These are phyloP conservation scores for Meiosimyza platycephala DNA, from an alignment of 2,888 invertebrate species.

Conservation along the genomic window DNA sequence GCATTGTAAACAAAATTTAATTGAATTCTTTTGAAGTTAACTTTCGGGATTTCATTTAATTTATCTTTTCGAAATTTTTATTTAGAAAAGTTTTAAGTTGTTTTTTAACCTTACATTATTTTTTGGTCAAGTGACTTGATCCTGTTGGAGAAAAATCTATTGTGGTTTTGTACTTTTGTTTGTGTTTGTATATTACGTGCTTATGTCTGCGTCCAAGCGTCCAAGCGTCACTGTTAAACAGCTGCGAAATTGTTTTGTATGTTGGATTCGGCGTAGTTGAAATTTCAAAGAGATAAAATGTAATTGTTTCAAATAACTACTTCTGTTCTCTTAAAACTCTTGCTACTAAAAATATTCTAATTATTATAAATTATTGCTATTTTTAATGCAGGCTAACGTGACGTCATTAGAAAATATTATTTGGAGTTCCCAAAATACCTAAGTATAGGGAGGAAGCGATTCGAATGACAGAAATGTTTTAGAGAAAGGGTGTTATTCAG, in stretches of 20 bases:
- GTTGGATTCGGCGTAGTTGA: constrained; percentile 28
- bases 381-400: neutral
- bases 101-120: constrained; percentile 3
- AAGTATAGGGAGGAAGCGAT: no score
- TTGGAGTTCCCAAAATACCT: no score
- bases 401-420: neutral
- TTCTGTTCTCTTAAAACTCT: neutral
- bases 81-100: neutral
- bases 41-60: no score
- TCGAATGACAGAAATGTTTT: no score
- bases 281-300: neutral
- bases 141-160: neutral
- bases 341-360: neutral
- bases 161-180: neutral
- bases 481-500: no score
- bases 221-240: constrained; percentile 8
- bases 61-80: no score
- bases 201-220: neutral
- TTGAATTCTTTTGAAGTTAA: no score
- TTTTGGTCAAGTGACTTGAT: constrained; percentile 11
- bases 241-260: constrained; percentile 27
- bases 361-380: neutral
- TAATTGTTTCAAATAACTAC: no score
- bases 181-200: constrained; percentile 5
- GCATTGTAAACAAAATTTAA: no score